phyloP scores from a whole-genome alignment of 2,797 vertebrate genomes.

The Amniataba percoides region DNA sequence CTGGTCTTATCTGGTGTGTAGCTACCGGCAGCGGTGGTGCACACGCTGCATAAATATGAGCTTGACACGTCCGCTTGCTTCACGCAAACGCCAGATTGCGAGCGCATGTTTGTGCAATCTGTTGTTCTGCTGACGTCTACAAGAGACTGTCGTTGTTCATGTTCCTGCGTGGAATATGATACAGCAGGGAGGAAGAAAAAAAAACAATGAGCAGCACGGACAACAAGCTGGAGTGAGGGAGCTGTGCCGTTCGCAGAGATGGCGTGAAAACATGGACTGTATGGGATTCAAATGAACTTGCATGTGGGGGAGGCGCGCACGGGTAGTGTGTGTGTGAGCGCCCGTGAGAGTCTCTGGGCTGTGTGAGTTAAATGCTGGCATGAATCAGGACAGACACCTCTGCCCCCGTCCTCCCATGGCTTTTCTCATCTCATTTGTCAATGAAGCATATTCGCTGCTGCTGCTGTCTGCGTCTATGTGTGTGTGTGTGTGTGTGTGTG shows the following conservation, averaged over 20 bases:
- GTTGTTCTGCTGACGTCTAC: constrained; percentile 71
- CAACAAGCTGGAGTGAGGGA: constrained; percentile 35
- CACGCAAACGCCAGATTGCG: constrained; percentile 62
- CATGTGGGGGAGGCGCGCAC: constrained; percentile 23
- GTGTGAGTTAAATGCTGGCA: constrained; percentile 58
- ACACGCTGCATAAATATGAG: constrained; percentile 69
- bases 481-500: constrained; percentile 26
- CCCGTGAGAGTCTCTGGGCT: constrained; percentile 38
- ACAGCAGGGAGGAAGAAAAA: constrained; percentile 44
- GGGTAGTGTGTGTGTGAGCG: constrained; percentile 23
- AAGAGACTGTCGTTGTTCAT: constrained; percentile 51
- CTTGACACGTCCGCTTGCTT: constrained; percentile 52
- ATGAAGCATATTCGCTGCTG: constrained; percentile 49
- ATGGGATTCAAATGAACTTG: constrained; percentile 20
- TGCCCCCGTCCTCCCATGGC: constrained; percentile 45
- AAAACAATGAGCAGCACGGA: constrained; percentile 34
- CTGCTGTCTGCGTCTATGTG: constrained; percentile 22
- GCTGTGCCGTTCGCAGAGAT: constrained; percentile 58
- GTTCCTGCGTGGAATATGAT: constrained; percentile 69
- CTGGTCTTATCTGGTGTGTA: constrained; percentile 49
- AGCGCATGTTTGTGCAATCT: constrained; percentile 76
- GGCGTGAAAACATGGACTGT: constrained; percentile 50
- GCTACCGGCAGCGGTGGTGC: constrained; percentile 31
- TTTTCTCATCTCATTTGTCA: constrained; percentile 63
- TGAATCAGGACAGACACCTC: constrained; percentile 68